A percentile compares a stretch with the other conserved stretches of the same genome.
Evolutionary conservation across 2,888 invertebrate genomes (phyloP).

Genomic region (Chrysomela aeneicollis): DNA sequence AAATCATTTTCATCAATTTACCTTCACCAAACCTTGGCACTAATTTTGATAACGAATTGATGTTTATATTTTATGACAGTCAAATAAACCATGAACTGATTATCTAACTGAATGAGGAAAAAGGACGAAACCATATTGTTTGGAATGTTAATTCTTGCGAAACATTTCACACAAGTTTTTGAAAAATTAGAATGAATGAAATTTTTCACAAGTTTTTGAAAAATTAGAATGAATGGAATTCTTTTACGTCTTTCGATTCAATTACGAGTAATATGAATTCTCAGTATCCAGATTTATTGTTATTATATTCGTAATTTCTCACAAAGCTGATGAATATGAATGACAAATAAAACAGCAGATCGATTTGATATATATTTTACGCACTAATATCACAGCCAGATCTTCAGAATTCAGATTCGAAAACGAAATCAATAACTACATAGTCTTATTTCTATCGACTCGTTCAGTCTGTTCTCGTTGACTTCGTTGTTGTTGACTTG

Average conservation of each 20-base stretch:
- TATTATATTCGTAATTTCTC: too few species aligned
- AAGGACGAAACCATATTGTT: too few species aligned
- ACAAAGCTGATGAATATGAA: too few species aligned
- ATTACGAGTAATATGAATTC: too few species aligned
- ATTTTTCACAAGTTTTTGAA: background rate
- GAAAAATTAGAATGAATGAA: background rate
- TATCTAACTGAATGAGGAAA: background rate
- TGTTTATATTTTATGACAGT: background rate
- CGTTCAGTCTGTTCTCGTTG: conserved; percentile 53
- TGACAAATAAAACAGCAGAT: conserved; percentile 8
- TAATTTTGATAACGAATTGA: conserved; percentile 1
- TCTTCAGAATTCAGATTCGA: conserved; percentile 11
- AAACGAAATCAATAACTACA: conserved; percentile 38
- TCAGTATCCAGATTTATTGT: too few species aligned
- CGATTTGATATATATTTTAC: conserved; percentile 21
- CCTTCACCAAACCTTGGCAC: background rate
- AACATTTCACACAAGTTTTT: too few species aligned
- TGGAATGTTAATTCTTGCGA: too few species aligned
- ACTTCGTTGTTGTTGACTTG: conserved; percentile 44
- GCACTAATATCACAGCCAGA: conserved; percentile 31
- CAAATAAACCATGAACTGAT: background rate
- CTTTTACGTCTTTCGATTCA: too few species aligned
- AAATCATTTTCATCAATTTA: background rate
- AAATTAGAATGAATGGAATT: background rate
- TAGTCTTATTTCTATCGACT: conserved; percentile 48